Evolutionary conservation across 2,797 vertebrate genomes (phyloP), one percentile per base, ranked within the genome.

Genomic region (Lepus townsendii): DNA sequence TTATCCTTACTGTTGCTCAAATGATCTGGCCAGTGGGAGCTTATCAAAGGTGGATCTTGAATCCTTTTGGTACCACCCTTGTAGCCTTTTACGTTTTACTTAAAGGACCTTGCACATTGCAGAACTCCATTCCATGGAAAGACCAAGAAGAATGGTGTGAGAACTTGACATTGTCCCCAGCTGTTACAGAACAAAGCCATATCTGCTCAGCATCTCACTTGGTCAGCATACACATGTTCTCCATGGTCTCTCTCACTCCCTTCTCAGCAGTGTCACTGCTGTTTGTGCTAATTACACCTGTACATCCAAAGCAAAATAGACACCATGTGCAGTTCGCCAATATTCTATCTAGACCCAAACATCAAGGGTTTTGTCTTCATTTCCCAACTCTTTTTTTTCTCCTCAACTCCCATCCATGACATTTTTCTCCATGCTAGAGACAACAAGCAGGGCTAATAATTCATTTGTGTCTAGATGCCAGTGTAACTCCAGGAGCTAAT

Each of bases 391-490:
- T 85, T 5, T 0, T 62, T 88, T 88, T 88, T 50, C 17, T 93
- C 90, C 50, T 38, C 9, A 91, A 13, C 2, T 95, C 17, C 52
- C 75, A 24, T n/a, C 42, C 1, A 7, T 3, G 27, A 63, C 14
- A 68, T 95, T 96, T 94, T 77, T 62, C 85, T 73, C 85, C 14
- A 22, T 38, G 2, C 65, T 85, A 57, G 38, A 32, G 84, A 88
- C 52, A 73, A 82, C 2, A 71, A 83, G 10, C 27, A 95, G 27
- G 16, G 65, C 11, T 24, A 69, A 19, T 60, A 63, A 93, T 54
- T 93, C 88, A 30, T 73, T 60, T 86, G 69, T 32, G 65, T 96
- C 35, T 63, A 83, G 76, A 84, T 80, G 60, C 35, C 71, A 92
- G 4, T 42, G 35, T 24, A 96, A 50, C 7, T 88, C 68, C 52